Percentiles rank a stretch among this genome's conserved stretches.
Conservation (phyloP, 2,888 invertebrate species). For the Cryptocephalus moraei region DNA sequence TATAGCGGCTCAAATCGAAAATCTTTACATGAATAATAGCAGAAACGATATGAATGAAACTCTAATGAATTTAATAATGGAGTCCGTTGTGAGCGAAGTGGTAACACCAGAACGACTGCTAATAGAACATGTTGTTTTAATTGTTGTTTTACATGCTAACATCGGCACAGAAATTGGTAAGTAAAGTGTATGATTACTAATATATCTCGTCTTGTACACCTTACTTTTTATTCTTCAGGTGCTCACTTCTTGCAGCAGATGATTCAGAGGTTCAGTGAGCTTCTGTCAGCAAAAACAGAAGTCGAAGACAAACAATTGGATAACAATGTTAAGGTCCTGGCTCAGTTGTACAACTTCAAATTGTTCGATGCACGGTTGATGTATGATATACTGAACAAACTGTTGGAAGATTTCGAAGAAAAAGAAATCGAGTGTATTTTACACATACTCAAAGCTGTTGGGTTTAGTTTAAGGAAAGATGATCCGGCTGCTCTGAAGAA, state of each 20-base stretch:
- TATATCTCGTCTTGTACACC: neutral
- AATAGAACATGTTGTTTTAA: constrained; percentile 73
- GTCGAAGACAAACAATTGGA: constrained; percentile 72
- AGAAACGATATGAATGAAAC: constrained; percentile 75
- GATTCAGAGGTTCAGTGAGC: constrained; percentile 54
- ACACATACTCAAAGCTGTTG: constrained; percentile 64
- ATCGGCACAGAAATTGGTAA: constrained; percentile 83
- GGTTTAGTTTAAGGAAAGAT: constrained; percentile 78
- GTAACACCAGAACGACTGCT: constrained; percentile 64
- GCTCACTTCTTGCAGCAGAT: constrained; percentile 75
- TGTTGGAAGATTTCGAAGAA: constrained; percentile 55
- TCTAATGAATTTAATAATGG: constrained; percentile 57
- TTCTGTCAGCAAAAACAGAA: constrained; percentile 39
- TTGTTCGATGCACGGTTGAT: constrained; percentile 68
- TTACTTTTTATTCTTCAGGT: too few relatives aligned
- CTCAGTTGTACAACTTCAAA: constrained; percentile 84
- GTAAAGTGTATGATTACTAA: constrained; percentile 16
- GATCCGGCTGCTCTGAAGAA: constrained; percentile 72
- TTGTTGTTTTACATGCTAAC: constrained; percentile 80
- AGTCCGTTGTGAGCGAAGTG: constrained; percentile 53
- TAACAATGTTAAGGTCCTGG: constrained; percentile 66
- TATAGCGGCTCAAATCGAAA: constrained; percentile 70
- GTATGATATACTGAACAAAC: constrained; percentile 64
- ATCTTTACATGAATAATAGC: constrained; percentile 66
- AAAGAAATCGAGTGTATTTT: constrained; percentile 80